phyloP scores from a whole-genome alignment of 1,140 invertebrate genomes.

The Chironomus striatipennis region DNA sequence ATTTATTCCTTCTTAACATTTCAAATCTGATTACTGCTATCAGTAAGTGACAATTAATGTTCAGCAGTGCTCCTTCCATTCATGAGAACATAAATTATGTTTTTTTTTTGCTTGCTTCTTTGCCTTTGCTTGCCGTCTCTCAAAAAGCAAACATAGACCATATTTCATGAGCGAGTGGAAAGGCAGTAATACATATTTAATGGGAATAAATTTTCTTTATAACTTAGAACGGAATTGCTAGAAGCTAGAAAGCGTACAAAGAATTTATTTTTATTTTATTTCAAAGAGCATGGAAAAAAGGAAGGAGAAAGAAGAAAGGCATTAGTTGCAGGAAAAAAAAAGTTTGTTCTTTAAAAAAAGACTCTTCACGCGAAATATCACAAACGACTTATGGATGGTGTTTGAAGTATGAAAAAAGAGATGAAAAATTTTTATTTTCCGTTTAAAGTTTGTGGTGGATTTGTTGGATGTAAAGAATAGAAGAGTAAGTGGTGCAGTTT shows the following conservation, averaged over 20 bases:
- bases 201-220: conserved; percentile 9
- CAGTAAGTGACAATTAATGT: conserved; percentile 8
- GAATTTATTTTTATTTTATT: background rate
- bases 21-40: conserved; percentile 9
- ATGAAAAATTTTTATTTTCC: background rate
- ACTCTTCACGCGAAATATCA: background rate
- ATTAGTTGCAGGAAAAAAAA: background rate
- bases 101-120: background rate
- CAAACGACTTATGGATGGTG: background rate
- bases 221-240: background rate
- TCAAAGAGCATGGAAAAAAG: background rate
- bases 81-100: background rate
- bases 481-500: too few species aligned
- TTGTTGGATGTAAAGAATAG: too few species aligned
- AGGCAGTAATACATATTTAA: conserved; percentile 14
- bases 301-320: background rate
- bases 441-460: background rate
- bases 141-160: background rate
- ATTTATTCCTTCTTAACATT: background rate
- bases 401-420: background rate
- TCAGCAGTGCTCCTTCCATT: background rate
- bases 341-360: background rate
- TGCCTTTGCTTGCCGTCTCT: background rate
- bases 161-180: background rate
- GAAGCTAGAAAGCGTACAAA: conserved; percentile 3